Percentiles rank a stretch among this genome's conserved stretches.
Evolutionary conservation across 1,140 invertebrate species (phyloP).

Genomic region (Caenorhabditis briggsae): DNA sequence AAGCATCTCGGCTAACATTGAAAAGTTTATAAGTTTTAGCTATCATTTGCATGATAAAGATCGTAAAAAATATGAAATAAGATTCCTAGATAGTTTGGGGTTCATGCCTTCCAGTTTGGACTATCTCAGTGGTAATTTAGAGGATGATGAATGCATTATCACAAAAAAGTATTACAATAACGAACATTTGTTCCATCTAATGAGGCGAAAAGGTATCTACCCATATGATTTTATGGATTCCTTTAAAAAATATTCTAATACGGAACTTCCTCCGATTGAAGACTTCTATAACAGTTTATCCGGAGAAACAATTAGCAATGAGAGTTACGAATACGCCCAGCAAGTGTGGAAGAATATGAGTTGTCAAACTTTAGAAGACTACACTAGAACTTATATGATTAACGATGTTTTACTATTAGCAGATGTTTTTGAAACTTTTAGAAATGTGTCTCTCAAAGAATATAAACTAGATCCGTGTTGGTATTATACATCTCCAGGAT

Average conservation of each 20-base stretch:
- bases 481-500: too few relatives aligned
- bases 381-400: constrained; percentile 70
- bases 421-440: constrained; percentile 74
- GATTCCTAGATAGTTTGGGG: constrained; percentile 62
- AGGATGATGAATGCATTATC: constrained; percentile 55
- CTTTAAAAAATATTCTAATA: constrained; percentile 70
- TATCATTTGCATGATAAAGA: constrained; percentile 45
- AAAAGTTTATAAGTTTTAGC: constrained; percentile 66
- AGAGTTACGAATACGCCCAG: constrained; percentile 70
- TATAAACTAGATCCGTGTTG: too few relatives aligned
- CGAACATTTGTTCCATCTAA: constrained; percentile 54
- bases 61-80: constrained; percentile 66
- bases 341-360: constrained; percentile 66
- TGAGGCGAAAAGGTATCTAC: constrained; percentile 73
- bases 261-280: constrained; percentile 68
- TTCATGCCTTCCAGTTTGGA: constrained; percentile 53
- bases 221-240: constrained; percentile 75
- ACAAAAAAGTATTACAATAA: constrained; percentile 51
- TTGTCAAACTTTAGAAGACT: constrained; percentile 69
- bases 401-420: constrained; percentile 68
- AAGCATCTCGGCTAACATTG: constrained; percentile 61
- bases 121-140: constrained; percentile 19
- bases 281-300: too few relatives aligned
- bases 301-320: constrained; percentile 57
- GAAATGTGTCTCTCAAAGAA: too few relatives aligned